These are phyloP conservation scores for Plagodis dolabraria DNA, from an alignment of 2,888 invertebrate species.

Conservation along the genomic window DNA sequence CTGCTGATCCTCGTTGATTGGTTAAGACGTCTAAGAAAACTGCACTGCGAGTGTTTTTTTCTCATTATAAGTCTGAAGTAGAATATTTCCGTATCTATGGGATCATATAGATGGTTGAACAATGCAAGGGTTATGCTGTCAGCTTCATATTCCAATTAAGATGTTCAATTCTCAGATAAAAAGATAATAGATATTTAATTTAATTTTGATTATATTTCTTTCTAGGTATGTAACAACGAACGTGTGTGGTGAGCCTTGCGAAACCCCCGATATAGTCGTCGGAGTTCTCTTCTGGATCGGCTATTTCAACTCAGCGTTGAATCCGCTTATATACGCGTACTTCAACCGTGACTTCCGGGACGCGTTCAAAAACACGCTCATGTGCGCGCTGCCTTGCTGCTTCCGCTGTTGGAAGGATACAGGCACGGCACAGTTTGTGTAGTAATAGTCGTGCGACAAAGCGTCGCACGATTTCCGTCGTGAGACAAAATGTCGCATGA, in stretches of 20 bases:
- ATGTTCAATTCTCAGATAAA: no score
- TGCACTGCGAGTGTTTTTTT: no score
- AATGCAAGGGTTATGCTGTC: no score
- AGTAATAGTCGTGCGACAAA: constrained; percentile 41
- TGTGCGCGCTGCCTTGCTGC: constrained; percentile 94
- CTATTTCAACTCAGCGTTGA: constrained; percentile 98
- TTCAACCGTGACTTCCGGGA: constrained; percentile 98
- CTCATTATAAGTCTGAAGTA: no score
- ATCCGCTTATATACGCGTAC: constrained; percentile 98
- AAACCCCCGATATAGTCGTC: constrained; percentile 93
- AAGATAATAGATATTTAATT: no score
- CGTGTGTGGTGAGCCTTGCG: constrained; percentile 92
- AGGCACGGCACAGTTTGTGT: constrained; percentile 84
- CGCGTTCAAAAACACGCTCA: constrained; percentile 96
- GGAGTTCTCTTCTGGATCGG: constrained; percentile 98
- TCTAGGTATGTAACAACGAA: constrained; percentile 93
- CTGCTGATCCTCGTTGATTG: no score
- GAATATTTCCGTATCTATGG: no score
- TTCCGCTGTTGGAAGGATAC: constrained; percentile 90
- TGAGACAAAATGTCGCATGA: constrained; percentile 16
- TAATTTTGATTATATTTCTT: constrained; percentile 5
- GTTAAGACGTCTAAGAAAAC: no score
- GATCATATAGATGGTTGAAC: no score
- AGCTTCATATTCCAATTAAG: no score
- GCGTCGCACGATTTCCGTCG: constrained; percentile 13